A percentile compares a stretch with the other conserved stretches of the same genome.
Evolutionary conservation across 2,888 invertebrate species (phyloP).

Genomic region (Tolmerus cingulatus): DNA sequence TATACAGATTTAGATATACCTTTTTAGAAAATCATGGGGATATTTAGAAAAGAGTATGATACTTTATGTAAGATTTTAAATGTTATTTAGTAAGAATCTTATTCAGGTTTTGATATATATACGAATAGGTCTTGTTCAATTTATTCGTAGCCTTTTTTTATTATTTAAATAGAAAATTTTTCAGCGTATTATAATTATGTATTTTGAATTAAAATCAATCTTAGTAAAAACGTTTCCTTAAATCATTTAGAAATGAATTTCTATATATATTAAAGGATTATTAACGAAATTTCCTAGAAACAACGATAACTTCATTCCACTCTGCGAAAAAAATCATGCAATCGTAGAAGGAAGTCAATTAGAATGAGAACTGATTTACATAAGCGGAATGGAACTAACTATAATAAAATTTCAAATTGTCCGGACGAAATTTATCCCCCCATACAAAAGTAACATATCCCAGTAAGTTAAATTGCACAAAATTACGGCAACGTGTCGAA

Average conservation of each 20-base stretch:
- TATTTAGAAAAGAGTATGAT: neutral
- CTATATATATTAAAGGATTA: too few species aligned
- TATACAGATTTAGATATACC: neutral
- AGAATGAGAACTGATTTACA: neutral
- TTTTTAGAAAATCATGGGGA: neutral
- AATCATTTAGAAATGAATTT: too few species aligned
- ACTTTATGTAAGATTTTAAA: neutral
- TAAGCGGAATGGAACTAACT: neutral
- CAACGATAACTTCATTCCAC: neutral
- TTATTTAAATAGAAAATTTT: too few species aligned
- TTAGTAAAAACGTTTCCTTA: too few species aligned
- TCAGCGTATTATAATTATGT: too few species aligned
- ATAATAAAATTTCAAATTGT: neutral
- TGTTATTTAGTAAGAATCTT: too few species aligned
- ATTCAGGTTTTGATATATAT: too few species aligned
- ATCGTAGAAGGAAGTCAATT: neutral
- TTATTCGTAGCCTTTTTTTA: too few species aligned
- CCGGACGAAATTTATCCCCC: neutral
- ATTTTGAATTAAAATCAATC: too few species aligned
- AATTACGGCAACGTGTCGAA: slow-evolving; percentile 4
- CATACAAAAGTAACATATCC: neutral
- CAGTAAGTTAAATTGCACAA: neutral
- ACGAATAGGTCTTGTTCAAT: too few species aligned
- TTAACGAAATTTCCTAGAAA: too few species aligned
- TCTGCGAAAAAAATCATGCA: neutral